These are phyloP conservation scores for Tipula vernalis DNA, from an alignment of 2,888 invertebrate species.

Conservation along the genomic window DNA sequence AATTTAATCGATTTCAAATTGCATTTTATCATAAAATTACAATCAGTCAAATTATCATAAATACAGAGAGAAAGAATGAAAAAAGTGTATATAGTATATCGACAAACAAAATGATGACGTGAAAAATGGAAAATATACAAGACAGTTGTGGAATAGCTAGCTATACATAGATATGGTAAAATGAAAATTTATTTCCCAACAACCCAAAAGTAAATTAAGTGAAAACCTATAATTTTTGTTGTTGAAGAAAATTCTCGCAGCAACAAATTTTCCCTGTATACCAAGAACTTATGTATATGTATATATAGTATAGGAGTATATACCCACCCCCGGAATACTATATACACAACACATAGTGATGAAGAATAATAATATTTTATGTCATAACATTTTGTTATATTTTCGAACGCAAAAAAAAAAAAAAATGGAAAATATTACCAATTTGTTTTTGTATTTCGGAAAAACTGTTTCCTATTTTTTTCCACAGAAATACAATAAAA, in stretches of 20 bases:
- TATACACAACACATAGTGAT: neutral
- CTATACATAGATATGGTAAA: too few relatives aligned
- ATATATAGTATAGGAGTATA: too few relatives aligned
- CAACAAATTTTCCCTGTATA: neutral
- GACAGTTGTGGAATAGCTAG: too few relatives aligned
- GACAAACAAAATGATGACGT: neutral
- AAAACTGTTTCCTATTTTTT: neutral
- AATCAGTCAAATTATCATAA: neutral
- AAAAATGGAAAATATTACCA: neutral
- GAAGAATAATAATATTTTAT: constrained; percentile 4
- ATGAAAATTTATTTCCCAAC: neutral
- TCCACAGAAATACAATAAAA: neutral
- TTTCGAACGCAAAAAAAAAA: neutral
- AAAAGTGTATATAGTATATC: neutral
- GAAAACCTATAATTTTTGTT: neutral
- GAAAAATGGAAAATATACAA: neutral
- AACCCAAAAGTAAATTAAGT: neutral
- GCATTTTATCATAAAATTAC: constrained; percentile 4
- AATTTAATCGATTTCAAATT: neutral
- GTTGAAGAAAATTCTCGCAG: neutral
- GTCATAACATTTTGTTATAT: neutral
- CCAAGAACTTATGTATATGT: neutral
- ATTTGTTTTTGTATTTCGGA: constrained; percentile 4
- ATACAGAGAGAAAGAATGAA: neutral
- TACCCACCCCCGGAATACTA: neutral